Base-by-base conservation (phyloP, 2,113 vertebrate species). In the Corythornis vintsioides region DNA sequence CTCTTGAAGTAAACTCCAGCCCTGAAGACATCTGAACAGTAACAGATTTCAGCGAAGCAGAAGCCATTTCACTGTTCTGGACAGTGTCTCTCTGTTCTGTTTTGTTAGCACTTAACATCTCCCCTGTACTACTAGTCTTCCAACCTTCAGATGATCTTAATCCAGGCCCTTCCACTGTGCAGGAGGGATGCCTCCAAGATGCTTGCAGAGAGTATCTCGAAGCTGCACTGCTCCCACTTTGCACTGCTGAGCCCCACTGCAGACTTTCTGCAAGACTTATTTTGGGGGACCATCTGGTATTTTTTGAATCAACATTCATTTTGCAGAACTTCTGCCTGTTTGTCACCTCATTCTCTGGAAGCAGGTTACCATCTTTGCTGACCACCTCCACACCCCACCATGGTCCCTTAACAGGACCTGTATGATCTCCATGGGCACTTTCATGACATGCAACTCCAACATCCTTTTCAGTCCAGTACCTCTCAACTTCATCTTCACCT, bases 11-110 rank as follows among this genome's bases (percentile, higher is more conserved):
- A 13, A 91, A 91, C 31, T 90, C 42, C 87, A 97, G 75, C n/a
- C 18, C 78, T 63, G 95, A 97, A 84, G 96, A 74, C 94, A 97
- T 93, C 82, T 97, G 97, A 81, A 95, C 67, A 31, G 94, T 95
- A 63, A 96, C 88, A 25, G 94, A 97, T 90, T 92, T 93, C 69
- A 88, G 65, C 48, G 31, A 45, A 38, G 45, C 66, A 33, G 74
- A 8, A 10, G n/a, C 59, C 26, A 59, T 48, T 72, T 96, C 80
- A 64, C 74, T 5, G 1, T 57, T 56, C 40, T 48, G 71, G 61
- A 73, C 28, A 45, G 25, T 1, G 4, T 50, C 42, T 86, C 61
- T 64, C 35, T 38, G 20, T 22, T 64, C 70, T 25, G 61, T 18
- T 60, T 86, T 84, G 40, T 61, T 26, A 45, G n/a, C 26, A 21